Base-by-base conservation (phyloP, 2,797 vertebrate genomes). In the Sylvilagus floridanus region DNA sequence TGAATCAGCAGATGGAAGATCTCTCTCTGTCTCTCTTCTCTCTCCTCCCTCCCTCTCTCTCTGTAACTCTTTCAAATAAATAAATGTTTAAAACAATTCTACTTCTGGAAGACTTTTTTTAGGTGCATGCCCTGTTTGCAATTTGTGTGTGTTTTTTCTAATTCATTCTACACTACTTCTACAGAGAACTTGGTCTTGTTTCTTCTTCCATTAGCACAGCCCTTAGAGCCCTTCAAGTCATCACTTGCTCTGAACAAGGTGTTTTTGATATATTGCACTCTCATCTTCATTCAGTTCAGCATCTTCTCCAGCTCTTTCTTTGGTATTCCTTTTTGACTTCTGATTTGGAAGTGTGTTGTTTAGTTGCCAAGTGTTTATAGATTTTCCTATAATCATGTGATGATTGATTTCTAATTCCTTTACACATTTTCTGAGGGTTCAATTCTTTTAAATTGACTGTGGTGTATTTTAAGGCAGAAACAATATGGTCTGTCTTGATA, bases 161-260 rank as follows among this genome's bases (percentile, higher is more conserved):
- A 24, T 69, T 37, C 26, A 62, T 66, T 73, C 81, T 77, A 30
- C 1, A 11, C 28, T 82, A 37, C 37, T 87, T 93, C 82, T 79
- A 1, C 47, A 42, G 11, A 75, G 32, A 68, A 76, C 14, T 11
- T 1, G 2, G 63, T 90, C 71, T 84, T 28, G 6, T 42, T 54
- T 72, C 76, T 82, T 22, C 32, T 81, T 21, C 54, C 32, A 42
- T 37, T 42, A 42, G 8, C 42, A 42, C 54, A 37, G 12, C 66
- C 21, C 12, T 26, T 26, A 2, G 3, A 0, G 14, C 21, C 32
- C 28, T 21, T 24, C 24, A 68, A 0, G 26, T n/a, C 37, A 47
- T 35, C 30, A 12, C 5, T 30, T n/a, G 68, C 73, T 65, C 28
- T 47, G 28, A 62, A 62, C 0, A 66, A 30, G 12, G 37, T 24